These are phyloP conservation scores for Tipula vernalis DNA, from an alignment of 2,888 invertebrate genomes.

Conservation along the genomic window DNA sequence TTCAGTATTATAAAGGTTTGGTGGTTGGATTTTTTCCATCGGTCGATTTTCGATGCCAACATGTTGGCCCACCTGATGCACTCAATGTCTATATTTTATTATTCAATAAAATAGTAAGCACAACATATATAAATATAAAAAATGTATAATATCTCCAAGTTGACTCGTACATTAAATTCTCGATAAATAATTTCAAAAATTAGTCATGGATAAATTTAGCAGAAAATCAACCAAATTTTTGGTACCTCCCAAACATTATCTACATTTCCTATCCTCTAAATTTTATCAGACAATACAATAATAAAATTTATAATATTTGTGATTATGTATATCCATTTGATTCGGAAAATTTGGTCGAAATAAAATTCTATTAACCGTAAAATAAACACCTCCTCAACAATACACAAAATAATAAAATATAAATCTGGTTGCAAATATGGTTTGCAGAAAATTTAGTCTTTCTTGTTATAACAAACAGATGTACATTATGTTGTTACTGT, in stretches of 20 bases:
- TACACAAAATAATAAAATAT: neutral
- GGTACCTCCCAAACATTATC: neutral
- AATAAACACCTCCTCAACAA: neutral
- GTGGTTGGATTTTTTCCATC: no score
- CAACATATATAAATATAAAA: no score
- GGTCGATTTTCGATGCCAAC: no score
- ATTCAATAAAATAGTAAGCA: no score
- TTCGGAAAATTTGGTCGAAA: neutral
- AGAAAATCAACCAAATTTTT: neutral
- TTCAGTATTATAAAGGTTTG: no score
- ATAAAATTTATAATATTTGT: neutral
- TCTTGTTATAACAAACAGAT: neutral
- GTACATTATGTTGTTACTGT: neutral
- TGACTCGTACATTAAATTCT: neutral
- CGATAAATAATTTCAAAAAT: neutral
- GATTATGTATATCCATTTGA: neutral
- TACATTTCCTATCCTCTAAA: no score
- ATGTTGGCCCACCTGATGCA: no score
- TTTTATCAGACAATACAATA: neutral
- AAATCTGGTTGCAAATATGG: neutral
- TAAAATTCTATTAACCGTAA: neutral
- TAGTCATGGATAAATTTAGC: neutral
- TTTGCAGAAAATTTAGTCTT: neutral
- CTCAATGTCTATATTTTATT: no score
- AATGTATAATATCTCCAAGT: neutral